phyloP scores from a whole-genome alignment of 2,797 vertebrate species.

The Crocidura indochinensis region DNA sequence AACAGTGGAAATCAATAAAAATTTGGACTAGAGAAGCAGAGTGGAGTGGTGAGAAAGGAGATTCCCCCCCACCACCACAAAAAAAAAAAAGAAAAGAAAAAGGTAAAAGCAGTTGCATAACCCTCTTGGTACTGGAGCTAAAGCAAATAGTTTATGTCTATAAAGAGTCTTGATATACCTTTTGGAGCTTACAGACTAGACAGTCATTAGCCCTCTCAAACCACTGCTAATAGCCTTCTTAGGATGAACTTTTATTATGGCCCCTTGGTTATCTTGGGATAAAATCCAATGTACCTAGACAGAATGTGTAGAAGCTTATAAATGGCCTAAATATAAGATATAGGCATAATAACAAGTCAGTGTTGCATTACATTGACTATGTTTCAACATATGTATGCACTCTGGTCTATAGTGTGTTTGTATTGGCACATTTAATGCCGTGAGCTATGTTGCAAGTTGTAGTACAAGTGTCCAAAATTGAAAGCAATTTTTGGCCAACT shows the following conservation, averaged over 20 bases:
- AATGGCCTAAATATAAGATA: neutral
- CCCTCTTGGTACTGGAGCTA: neutral
- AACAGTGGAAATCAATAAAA: neutral
- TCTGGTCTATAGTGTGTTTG: neutral
- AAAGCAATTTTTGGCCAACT: conserved; percentile 29
- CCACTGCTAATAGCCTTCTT: neutral
- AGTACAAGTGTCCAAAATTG: neutral
- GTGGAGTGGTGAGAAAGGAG: too few relatives aligned
- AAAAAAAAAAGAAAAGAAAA: too few relatives aligned
- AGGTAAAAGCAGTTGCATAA: neutral
- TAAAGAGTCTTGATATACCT: neutral
- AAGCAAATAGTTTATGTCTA: neutral
- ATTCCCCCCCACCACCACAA: too few relatives aligned
- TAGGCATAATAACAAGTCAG: neutral
- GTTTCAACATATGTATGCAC: neutral
- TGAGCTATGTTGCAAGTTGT: neutral
- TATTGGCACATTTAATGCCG: rapidly evolving
- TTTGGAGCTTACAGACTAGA: neutral
- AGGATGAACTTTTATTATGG: neutral
- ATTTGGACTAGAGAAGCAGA: neutral
- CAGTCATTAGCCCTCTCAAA: neutral
- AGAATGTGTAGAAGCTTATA: neutral
- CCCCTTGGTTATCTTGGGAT: neutral
- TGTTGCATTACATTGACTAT: neutral
- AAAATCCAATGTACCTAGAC: conserved; percentile 28